Conservation (phyloP, 2,113 vertebrate species). For the Lethenteron reissneri region DNA sequence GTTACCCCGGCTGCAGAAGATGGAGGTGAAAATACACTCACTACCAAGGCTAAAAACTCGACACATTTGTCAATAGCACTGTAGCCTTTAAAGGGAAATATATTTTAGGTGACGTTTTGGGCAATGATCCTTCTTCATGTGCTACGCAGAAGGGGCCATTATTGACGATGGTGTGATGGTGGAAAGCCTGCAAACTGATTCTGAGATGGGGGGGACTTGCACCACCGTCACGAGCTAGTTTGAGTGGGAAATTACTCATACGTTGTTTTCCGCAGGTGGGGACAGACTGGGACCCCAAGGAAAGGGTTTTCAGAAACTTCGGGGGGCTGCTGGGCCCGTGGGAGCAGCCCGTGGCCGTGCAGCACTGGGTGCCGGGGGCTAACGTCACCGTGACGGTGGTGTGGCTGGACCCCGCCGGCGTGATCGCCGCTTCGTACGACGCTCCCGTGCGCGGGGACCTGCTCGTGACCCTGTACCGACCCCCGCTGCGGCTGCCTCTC, state of each 20-base stretch:
- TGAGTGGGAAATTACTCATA: too few relatives aligned
- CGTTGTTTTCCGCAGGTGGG: slow-evolving; percentile 35
- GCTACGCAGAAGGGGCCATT: too few relatives aligned
- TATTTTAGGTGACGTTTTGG: too few relatives aligned
- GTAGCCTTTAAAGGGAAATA: too few relatives aligned
- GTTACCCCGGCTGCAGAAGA: slow-evolving; percentile 64
- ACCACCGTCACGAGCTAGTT: too few relatives aligned
- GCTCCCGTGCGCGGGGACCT: slow-evolving; percentile 72
- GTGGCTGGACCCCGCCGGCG: slow-evolving; percentile 79
- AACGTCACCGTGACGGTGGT: slow-evolving; percentile 79
- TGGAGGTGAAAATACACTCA: slow-evolving; percentile 36
- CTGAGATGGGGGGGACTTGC: too few relatives aligned
- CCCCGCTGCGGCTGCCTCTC: slow-evolving; percentile 71
- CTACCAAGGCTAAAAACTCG: too few relatives aligned
- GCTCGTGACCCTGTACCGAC: slow-evolving; percentile 84
- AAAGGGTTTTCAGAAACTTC: slow-evolving; percentile 74
- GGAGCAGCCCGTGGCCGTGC: slow-evolving; percentile 81
- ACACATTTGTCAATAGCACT: too few relatives aligned
- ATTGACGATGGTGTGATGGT: too few relatives aligned
- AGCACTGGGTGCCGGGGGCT: slow-evolving; percentile 78
- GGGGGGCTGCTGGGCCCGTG: slow-evolving; percentile 67
- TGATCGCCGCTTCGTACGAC: slow-evolving; percentile 89
- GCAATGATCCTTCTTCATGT: too few relatives aligned
- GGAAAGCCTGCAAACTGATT: too few relatives aligned
- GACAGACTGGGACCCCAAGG: slow-evolving; percentile 92